Percentiles rank a stretch among this genome's conserved stretches.
Conservation (phyloP, 2,888 invertebrate genomes). For the Diaprepes abbreviatus region DNA sequence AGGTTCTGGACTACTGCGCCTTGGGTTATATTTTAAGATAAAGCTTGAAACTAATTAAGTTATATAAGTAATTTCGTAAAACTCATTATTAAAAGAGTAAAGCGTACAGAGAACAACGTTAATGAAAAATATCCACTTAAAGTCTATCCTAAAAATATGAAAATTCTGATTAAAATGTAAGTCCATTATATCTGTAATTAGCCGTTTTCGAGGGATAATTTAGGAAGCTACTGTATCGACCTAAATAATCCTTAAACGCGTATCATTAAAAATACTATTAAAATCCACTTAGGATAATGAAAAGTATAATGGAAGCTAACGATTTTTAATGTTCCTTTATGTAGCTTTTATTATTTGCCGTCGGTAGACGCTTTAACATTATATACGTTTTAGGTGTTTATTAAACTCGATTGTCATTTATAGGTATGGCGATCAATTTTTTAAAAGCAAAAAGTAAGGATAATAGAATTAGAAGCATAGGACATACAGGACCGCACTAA, state of each 20-base stretch:
- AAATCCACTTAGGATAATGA: conserved; percentile 28
- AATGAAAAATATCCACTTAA: conserved; percentile 13
- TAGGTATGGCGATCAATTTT: no score
- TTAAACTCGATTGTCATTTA: no score
- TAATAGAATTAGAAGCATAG: no score
- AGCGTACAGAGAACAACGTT: background rate
- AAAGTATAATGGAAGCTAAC: background rate
- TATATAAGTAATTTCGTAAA: background rate
- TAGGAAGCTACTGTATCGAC: conserved; percentile 14
- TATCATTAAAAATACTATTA: conserved; percentile 31
- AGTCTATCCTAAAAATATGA: conserved; percentile 9
- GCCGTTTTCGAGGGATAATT: conserved; percentile 13
- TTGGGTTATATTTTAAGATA: background rate
- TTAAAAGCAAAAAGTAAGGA: no score
- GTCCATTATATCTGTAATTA: conserved; percentile 8
- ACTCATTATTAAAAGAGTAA: background rate
- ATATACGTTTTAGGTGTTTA: no score
- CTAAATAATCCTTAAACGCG: conserved; percentile 16
- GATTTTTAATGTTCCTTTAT: background rate
- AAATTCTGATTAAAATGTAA: conserved; percentile 14
- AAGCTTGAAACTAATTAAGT: background rate
- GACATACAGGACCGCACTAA: no score
- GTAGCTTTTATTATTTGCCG: no score
- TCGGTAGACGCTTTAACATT: no score
- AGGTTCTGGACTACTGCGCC: no score